These are phyloP conservation scores for Neelides folsomi DNA, from an alignment of 2,888 invertebrate genomes.

Conservation along the genomic window DNA sequence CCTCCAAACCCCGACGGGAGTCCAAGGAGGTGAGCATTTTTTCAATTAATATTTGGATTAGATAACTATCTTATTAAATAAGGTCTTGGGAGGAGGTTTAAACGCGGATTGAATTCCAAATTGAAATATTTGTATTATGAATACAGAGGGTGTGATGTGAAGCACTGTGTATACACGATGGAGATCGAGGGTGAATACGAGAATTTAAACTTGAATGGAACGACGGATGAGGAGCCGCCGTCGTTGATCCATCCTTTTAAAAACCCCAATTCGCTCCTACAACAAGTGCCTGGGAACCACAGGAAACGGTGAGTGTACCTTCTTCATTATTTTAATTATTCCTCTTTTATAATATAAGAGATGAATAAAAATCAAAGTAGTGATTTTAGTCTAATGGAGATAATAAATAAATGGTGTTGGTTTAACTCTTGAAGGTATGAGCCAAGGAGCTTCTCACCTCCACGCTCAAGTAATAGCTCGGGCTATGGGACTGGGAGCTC, in stretches of 20 bases:
- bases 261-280: conserved; percentile 35
- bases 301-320: conserved; percentile 44
- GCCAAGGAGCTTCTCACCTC: conserved; percentile 55
- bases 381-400: conserved; percentile 10
- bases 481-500: conserved; percentile 65
- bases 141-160: conserved; percentile 30
- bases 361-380: background rate
- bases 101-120: background rate
- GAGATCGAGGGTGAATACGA: conserved; percentile 28
- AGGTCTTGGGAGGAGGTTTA: conserved; percentile 1
- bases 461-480: conserved; percentile 66
- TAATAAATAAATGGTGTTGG: background rate
- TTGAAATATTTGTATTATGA: background rate
- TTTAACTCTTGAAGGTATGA: conserved; percentile 44
- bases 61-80: background rate
- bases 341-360: background rate
- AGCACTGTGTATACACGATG: conserved; percentile 24
- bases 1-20: conserved; percentile 57
- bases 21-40: conserved; percentile 44
- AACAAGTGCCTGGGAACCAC: conserved; percentile 47
- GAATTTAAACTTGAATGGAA: conserved; percentile 31
- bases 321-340: background rate
- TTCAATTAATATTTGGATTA: background rate
- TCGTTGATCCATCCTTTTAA: conserved; percentile 28
- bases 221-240: conserved; percentile 29